phyloP scores from a whole-genome alignment of 1,140 invertebrate species.

The Hypsibius dujardini region DNA sequence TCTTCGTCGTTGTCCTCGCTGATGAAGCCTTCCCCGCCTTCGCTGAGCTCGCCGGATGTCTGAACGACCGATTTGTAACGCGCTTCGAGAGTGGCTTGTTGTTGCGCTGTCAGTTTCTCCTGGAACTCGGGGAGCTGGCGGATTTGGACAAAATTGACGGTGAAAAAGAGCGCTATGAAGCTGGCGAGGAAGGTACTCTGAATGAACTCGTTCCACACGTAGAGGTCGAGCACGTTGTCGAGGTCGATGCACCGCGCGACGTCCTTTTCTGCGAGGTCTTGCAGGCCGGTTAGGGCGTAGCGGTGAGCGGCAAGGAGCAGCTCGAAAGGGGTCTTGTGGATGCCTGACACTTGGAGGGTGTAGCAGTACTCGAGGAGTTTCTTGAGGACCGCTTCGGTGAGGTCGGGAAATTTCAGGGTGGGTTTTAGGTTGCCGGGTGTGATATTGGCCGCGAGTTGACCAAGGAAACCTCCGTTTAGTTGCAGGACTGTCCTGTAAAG shows the following conservation, averaged over 20 bases:
- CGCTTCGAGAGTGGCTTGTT: not conserved
- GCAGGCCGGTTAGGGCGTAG: not conserved
- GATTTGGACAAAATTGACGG: not conserved
- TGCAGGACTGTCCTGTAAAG: not conserved
- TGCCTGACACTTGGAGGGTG: not conserved
- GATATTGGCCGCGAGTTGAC: not conserved
- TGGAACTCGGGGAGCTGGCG: not conserved
- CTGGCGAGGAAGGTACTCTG: conserved; percentile 11
- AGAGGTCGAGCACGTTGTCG: not conserved
- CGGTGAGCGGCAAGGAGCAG: conserved; percentile 13
- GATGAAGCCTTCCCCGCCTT: not conserved
- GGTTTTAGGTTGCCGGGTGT: not conserved
- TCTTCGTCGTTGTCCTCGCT: conserved; percentile 1
- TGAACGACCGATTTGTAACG: not conserved
- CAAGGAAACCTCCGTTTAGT: not conserved
- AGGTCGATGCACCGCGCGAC: not conserved
- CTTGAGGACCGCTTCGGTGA: conserved; percentile 13
- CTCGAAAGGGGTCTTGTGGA: not conserved
- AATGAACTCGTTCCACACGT: not conserved
- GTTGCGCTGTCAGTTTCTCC: not conserved
- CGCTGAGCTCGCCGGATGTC: not conserved
- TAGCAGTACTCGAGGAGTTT: conserved; percentile 8
- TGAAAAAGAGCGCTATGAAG: not conserved
- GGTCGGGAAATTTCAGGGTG: not conserved
- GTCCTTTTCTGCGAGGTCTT: not conserved